Evolutionary conservation across 2,797 vertebrate genomes (phyloP), one percentile per base, ranked within the genome.

Genomic region (Pipistrellus kuhlii): DNA sequence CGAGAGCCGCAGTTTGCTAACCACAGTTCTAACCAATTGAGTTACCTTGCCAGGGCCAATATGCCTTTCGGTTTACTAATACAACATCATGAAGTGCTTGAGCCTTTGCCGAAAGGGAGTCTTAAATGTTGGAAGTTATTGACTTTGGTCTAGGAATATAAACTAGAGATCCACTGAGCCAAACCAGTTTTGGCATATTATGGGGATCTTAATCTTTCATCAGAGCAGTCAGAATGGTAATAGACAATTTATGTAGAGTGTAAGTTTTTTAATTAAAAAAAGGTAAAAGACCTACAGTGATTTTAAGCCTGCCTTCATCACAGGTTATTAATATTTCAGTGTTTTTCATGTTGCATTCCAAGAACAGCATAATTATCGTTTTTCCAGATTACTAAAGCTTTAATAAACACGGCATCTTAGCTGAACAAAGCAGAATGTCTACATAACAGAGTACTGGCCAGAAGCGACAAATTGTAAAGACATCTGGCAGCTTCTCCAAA

Each of bases 401-500:
- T 87, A 85, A 88, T 20, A 84, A 53, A 80, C 35, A n/a, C 0
- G 0, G 21, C 57, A 57, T 85, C n/a, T 78, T 77, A 92, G 81
- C 77, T 25, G 76, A 93, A 90, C 72, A 80, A 80, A 86, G 46
- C n/a, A n/a, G 41, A 85, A 57, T 76, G 44, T 62, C 81, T 94
- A 89, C 95, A 81, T 81, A 84, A 91, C n/a, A 93, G 80, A 89
- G 46, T 57, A 84, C 0, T n/a, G 66, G 77, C 72, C 88, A 92
- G 94, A 93, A 93, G 92, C 0, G 3, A 76, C 66, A 93, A 85
- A 66, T 6, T 78, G 23, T 62, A 95, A 41, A 91, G 77, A 90
- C 78, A 95, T 85, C 81, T 90, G 87, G 85, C 64, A 51, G 10
- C 57, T 95, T 95, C 55, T 81, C 35, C 62, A 93, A 94, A 94